These are phyloP conservation scores for Salvelinus sp. DNA, from an alignment of 2,113 vertebrate species.

Conservation along the genomic window DNA sequence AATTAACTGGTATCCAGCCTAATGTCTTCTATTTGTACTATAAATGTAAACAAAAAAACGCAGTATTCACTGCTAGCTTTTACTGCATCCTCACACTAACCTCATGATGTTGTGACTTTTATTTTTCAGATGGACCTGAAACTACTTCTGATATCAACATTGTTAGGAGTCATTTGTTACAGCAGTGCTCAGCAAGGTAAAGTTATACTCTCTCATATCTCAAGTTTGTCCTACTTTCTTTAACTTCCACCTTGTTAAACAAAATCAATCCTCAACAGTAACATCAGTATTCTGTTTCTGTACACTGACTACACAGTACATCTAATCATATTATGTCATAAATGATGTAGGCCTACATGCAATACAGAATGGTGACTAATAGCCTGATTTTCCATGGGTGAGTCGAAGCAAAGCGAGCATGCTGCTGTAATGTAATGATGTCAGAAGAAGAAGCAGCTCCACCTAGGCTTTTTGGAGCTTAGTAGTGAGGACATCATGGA, in stretches of 20 bases:
- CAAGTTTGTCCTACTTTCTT: neutral
- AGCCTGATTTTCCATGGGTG: neutral
- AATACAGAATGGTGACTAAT: neutral
- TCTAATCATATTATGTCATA: conserved; percentile 2
- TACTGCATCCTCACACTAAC: neutral
- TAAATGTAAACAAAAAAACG: neutral
- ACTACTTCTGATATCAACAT: conserved; percentile 61
- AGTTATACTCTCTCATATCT: neutral
- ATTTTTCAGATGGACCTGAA: conserved; percentile 77
- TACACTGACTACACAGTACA: neutral
- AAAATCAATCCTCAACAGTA: too few species aligned
- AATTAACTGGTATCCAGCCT: too few species aligned
- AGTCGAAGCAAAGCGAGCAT: neutral
- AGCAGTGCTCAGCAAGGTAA: conserved; percentile 73
- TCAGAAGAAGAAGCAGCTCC: conserved; percentile 27
- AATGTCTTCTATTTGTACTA: neutral
- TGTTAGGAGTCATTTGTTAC: conserved; percentile 62
- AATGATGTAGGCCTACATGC: neutral
- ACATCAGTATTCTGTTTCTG: too few species aligned
- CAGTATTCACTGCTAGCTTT: neutral
- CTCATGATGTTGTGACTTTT: neutral
- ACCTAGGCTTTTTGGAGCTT: conserved; percentile 1
- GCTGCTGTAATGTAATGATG: conserved; percentile 31
- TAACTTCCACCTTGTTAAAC: too few species aligned
- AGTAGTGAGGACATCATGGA: conserved; percentile 24